Base-by-base conservation (phyloP, 2,888 invertebrate genomes). In the Megalurothrips usitatus region DNA sequence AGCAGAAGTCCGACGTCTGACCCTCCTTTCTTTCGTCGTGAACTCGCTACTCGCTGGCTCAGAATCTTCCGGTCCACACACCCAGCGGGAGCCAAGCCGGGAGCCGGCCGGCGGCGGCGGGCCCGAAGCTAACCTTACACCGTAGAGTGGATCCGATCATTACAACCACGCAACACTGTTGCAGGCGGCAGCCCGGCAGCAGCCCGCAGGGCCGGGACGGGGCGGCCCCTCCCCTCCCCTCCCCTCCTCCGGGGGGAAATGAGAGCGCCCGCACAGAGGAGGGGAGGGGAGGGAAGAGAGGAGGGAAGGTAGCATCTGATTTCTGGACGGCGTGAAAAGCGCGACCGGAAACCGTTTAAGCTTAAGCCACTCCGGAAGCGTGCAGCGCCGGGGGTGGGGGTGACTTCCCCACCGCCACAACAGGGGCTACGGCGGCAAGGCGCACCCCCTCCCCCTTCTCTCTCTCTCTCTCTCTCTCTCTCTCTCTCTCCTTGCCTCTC, bases 311-410 rank as follows among this genome's bases (percentile, higher is more conserved):
- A 26, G 68, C 68, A 75, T 75, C 68, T 75, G 68, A 75, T 75
- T 75, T 75, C 68, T 26, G 26, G 68, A 75, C 68, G 68, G 68
- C 68, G 68, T 75, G 68, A 75, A 75, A 75, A 75, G 68, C 68
- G 68, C 68, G 68, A 23, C 68, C 68, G 68, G 68, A 75, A 75
- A 26, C 68, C 68, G 68, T 75, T 75, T 23, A 75, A 75, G 68
- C 68, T 75, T 75, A 75, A 75, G 23, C 68, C 26, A 75, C 68
- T 75, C 68, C 68, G 68, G 68, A 75, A 75, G 68, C 68, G 58
- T 58, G 58, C 58, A 19, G 58, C 58, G 58, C 58, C 58, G 58
- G 58, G 58, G 58, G 58, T 19, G n/a, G 58, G 58, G 58, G 34
- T 43, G 34, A 43, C 34, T 43, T 43, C 34, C 6, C 34, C 34